Evolutionary conservation across 2,113 vertebrate species (phyloP).

Genomic region (Passer montanus): DNA sequence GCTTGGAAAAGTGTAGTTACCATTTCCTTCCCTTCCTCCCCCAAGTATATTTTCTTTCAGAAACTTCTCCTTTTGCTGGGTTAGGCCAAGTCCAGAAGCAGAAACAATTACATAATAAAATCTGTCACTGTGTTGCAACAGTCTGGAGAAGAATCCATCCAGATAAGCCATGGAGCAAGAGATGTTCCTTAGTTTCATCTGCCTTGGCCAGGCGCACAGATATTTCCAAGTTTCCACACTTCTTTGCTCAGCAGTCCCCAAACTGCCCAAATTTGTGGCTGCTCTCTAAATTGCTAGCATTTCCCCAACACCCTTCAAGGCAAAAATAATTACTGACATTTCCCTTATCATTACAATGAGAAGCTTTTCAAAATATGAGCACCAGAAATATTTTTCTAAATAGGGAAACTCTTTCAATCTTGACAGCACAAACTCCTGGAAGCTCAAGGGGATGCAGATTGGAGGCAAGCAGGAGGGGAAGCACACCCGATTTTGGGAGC

Average conservation of each 20-base stretch:
- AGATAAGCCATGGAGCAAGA: not conserved
- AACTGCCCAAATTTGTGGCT: not conserved
- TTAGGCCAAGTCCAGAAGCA: not conserved
- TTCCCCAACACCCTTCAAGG: not conserved
- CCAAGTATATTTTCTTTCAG: not conserved
- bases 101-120: slow-evolving; percentile 10
- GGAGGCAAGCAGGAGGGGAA: not conserved
- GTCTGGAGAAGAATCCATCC: not conserved
- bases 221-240: not conserved
- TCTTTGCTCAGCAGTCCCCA: not conserved
- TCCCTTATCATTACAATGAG: not conserved
- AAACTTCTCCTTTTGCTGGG: slow-evolving; percentile 33
- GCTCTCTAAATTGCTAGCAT: not conserved
- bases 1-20: not conserved
- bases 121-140: not conserved
- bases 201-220: not conserved
- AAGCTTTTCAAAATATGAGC: not conserved
- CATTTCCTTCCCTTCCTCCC: not conserved
- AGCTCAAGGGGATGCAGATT: not conserved
- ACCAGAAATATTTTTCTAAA: not conserved
- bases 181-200: not conserved
- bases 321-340: not conserved
- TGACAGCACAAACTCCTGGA: not conserved
- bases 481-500: not conserved
- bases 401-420: not conserved